phyloP scores from a whole-genome alignment of 92 coral and sea anemone genomes.

The Epizoanthus stellaris region DNA sequence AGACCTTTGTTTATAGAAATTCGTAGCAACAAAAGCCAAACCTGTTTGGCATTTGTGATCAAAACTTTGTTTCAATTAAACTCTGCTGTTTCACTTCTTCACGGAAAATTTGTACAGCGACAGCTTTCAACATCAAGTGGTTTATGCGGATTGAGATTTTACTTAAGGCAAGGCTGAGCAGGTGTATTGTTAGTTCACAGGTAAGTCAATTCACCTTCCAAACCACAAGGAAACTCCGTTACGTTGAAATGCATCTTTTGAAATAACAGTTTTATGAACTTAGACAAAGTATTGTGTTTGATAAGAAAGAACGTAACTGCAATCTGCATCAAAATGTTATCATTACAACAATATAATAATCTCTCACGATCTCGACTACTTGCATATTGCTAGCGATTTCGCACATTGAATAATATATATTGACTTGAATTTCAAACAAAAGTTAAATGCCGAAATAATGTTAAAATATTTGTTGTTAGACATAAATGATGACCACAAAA shows the following conservation, averaged over 20 bases:
- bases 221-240: background rate
- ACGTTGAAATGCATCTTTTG: background rate
- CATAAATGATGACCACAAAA: background rate
- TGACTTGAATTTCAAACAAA: slow-evolving; percentile 1
- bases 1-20: slow-evolving; percentile 21
- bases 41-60: slow-evolving; percentile 18
- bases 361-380: background rate
- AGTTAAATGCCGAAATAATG: background rate
- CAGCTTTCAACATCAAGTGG: background rate
- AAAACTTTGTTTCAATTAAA: slow-evolving; percentile 5
- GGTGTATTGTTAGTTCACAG: background rate
- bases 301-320: background rate
- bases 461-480: background rate
- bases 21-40: slow-evolving; percentile 25
- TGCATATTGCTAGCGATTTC: background rate
- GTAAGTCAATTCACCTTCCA: background rate
- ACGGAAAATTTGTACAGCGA: background rate
- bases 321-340: background rate
- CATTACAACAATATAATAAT: background rate
- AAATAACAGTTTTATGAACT: background rate
- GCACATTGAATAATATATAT: background rate
- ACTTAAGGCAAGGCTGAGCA: background rate
- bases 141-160: background rate
- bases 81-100: background rate
- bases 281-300: background rate